These are phyloP conservation scores for Microctonus aethiopoides DNA, from an alignment of 2,888 invertebrate genomes.

Conservation along the genomic window DNA sequence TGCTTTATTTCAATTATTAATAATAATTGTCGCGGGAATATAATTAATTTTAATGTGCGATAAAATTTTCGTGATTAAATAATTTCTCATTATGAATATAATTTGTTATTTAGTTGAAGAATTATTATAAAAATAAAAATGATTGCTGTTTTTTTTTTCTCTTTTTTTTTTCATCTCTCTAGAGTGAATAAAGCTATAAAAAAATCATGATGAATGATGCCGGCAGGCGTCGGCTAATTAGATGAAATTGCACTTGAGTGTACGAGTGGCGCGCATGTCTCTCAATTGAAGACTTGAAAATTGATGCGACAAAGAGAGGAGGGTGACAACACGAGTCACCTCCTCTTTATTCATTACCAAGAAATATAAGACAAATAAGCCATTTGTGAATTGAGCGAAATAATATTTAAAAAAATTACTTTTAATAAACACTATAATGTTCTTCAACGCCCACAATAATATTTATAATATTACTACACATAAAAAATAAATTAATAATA, in stretches of 20 bases:
- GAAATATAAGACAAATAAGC: slow-evolving; percentile 5
- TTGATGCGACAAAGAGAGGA: slow-evolving; percentile 27
- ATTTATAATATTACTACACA: no score
- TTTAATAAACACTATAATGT: not conserved
- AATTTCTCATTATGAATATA: not conserved
- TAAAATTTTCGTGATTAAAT: not conserved
- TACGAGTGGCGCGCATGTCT: slow-evolving; percentile 20
- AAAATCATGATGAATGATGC: slow-evolving; percentile 9
- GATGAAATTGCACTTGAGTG: slow-evolving; percentile 28
- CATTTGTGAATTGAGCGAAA: slow-evolving; percentile 14
- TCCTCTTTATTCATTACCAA: not conserved
- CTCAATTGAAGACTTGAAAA: slow-evolving; percentile 28
- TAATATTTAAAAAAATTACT: not conserved
- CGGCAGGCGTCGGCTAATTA: slow-evolving; percentile 30
- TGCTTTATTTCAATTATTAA: not conserved
- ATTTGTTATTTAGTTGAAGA: slow-evolving; percentile 27
- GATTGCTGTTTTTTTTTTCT: no score
- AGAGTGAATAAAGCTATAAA: not conserved
- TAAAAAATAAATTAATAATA: no score
- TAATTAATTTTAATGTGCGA: not conserved
- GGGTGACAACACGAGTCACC: slow-evolving; percentile 7
- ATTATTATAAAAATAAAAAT: not conserved
- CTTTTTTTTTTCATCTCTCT: no score
- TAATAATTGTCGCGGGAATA: not conserved
- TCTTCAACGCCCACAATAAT: not conserved